A percentile compares a stretch with the other conserved stretches of the same genome.
Evolutionary conservation across 2,888 invertebrate species (phyloP).

Genomic region (Drosophila kanekoi): DNA sequence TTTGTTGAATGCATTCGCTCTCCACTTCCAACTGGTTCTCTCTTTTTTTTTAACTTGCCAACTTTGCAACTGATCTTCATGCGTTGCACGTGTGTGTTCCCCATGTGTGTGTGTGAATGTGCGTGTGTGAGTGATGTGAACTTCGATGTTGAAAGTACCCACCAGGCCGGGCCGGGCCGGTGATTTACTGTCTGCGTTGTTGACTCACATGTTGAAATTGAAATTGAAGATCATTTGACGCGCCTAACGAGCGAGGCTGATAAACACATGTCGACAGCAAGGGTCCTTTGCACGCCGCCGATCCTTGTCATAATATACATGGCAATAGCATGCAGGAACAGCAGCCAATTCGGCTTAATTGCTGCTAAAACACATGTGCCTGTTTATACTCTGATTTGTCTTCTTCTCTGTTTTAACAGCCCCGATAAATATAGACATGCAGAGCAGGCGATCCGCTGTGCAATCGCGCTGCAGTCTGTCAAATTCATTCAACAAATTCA

Average conservation of each 20-base stretch:
- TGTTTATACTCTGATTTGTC: conserved; percentile 65
- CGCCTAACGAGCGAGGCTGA: conserved; percentile 56
- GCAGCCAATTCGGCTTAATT: conserved; percentile 53
- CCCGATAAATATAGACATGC: conserved; percentile 46
- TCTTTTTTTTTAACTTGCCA: conserved; percentile 40
- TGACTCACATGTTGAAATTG: conserved; percentile 51
- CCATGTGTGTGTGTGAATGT: conserved; percentile 8
- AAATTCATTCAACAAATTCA: conserved; percentile 55
- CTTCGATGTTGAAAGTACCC: conserved; percentile 28
- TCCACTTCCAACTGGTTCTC: conserved; percentile 64
- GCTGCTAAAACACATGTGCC: conserved; percentile 59
- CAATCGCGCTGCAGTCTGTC: conserved; percentile 58
- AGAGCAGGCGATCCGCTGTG: conserved; percentile 41
- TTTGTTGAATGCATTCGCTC: conserved; percentile 34
- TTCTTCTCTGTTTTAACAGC: conserved; percentile 26
- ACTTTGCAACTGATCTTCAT: conserved; percentile 50
- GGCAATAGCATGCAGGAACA: conserved; percentile 2
- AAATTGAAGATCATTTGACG: conserved; percentile 48
- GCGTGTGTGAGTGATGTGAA: neutral
- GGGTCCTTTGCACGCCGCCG: conserved; percentile 49
- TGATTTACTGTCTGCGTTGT: conserved; percentile 59
- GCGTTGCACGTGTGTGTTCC: conserved; percentile 52
- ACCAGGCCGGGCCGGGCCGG: conserved; percentile 16
- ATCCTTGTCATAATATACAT: conserved; percentile 51
- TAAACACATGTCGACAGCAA: conserved; percentile 66